phyloP scores from a whole-genome alignment of 1,140 invertebrate genomes.

The Aricia agestis region DNA sequence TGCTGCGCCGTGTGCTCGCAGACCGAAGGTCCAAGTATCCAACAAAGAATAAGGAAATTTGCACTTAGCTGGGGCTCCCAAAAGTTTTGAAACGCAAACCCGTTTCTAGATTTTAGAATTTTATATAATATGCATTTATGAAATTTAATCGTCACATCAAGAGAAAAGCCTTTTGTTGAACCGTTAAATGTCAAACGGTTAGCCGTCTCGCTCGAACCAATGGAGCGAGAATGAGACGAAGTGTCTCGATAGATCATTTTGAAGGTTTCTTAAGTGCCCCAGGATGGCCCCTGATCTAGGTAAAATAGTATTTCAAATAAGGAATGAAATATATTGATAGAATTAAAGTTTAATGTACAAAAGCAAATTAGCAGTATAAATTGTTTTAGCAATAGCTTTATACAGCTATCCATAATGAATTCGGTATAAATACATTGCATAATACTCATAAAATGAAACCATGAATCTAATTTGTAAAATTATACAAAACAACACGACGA shows the following conservation, averaged over 20 bases:
- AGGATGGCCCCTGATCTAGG: background rate
- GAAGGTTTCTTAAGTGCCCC: background rate
- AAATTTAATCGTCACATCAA: too few relatives aligned
- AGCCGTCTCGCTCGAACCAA: background rate
- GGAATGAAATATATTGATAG: conserved; percentile 13
- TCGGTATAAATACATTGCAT: conserved; percentile 11
- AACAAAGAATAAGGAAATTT: too few relatives aligned
- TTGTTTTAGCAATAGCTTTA: conserved; percentile 7
- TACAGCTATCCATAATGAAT: conserved; percentile 1
- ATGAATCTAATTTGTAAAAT: background rate
- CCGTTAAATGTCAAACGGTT: too few relatives aligned
- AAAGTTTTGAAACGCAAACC: too few relatives aligned
- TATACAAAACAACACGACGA: conserved; percentile 6
- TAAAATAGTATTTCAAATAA: conserved; percentile 5
- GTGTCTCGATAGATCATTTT: background rate
- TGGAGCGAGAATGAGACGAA: background rate
- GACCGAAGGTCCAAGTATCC: too few relatives aligned
- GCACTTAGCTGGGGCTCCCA: too few relatives aligned
- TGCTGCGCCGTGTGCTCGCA: too few relatives aligned
- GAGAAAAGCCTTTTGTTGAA: too few relatives aligned
- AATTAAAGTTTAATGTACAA: conserved; percentile 15
- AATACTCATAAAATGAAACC: conserved; percentile 1
- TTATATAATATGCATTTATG: too few relatives aligned
- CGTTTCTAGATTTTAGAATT: too few relatives aligned
- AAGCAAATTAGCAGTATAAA: conserved; percentile 16